Conservation (phyloP, 2,888 invertebrate genomes). For the Pollenia amentaria region DNA sequence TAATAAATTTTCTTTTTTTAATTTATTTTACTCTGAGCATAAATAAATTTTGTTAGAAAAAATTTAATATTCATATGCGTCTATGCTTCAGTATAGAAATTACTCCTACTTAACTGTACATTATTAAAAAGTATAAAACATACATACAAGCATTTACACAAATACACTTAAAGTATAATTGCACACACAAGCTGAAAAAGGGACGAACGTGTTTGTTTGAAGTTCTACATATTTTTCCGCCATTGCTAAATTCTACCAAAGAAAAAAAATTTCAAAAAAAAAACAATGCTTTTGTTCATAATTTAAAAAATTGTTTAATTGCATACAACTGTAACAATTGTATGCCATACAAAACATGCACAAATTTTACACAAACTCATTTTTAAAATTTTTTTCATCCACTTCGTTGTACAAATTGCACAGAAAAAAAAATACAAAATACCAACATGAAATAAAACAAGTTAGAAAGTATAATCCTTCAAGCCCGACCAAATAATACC, state of each 20-base stretch:
- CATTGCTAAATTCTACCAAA: neutral
- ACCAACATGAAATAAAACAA: no score
- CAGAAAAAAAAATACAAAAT: neutral
- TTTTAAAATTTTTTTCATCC: neutral
- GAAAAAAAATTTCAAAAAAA: neutral
- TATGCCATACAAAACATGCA: slow-evolving; percentile 45
- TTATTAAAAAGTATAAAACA: slow-evolving; percentile 30
- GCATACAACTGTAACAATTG: slow-evolving; percentile 53
- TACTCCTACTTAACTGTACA: slow-evolving; percentile 53
- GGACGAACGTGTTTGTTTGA: slow-evolving; percentile 31
- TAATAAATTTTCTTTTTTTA: neutral
- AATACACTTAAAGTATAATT: neutral
- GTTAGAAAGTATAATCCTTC: no score
- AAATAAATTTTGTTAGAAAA: slow-evolving; percentile 10
- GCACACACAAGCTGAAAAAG: neutral
- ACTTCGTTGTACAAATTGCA: neutral
- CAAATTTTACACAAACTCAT: slow-evolving; percentile 22
- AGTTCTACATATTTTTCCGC: slow-evolving; percentile 29
- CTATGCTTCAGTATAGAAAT: slow-evolving; percentile 45
- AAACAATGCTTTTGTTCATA: neutral
- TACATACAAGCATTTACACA: neutral
- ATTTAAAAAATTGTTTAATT: slow-evolving; percentile 29
- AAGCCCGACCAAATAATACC: no score
- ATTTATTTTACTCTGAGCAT: no score
- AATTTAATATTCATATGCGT: slow-evolving; percentile 52